Evolutionary conservation across 2,797 vertebrate genomes (phyloP).

Genomic region (Myotis pilosus): DNA sequence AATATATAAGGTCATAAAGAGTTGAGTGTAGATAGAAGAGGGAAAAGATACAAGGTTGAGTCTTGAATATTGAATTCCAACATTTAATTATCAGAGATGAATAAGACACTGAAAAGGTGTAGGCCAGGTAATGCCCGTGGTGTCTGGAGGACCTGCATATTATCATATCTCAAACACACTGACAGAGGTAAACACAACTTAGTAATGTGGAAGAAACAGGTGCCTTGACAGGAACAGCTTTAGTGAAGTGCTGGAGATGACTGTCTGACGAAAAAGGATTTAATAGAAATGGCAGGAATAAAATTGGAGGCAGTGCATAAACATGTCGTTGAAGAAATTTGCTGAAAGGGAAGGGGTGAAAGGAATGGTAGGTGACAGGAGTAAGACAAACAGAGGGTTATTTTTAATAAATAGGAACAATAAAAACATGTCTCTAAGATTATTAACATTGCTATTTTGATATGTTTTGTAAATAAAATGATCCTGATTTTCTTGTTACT

Average conservation of each 20-base stretch:
- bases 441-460: neutral
- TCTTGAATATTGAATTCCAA: neutral
- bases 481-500: neutral
- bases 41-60: neutral
- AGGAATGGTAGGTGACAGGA: neutral
- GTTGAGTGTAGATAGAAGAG: neutral
- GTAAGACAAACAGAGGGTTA: neutral
- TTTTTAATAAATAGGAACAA: neutral
- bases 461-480: constrained; percentile 8
- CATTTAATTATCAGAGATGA: neutral
- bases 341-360: neutral
- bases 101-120: neutral
- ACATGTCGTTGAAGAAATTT: neutral
- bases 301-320: neutral
- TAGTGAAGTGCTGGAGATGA: neutral
- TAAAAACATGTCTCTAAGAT: neutral
- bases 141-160: accelerated
- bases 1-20: neutral
- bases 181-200: neutral
- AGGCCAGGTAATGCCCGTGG: neutral
- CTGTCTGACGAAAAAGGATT: accelerated
- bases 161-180: neutral
- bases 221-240: neutral
- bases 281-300: accelerated
- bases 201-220: neutral